Conservation (phyloP, 2,888 invertebrate genomes). For the Onthophagus sagittarius region DNA sequence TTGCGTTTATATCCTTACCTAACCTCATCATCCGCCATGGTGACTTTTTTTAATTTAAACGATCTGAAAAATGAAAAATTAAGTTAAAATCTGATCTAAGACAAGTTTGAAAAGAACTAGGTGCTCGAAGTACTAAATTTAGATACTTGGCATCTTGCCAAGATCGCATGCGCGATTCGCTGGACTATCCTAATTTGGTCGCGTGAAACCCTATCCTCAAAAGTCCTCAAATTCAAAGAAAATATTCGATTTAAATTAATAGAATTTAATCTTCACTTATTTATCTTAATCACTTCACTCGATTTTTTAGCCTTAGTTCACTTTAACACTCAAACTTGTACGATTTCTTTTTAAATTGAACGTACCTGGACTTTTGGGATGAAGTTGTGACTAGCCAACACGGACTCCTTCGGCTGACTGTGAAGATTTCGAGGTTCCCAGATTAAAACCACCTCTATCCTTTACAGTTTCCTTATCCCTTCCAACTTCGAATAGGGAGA, state of each 20-base stretch:
- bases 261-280: neutral
- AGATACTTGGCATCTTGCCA: neutral
- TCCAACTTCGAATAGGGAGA: neutral
- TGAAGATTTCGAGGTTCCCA: slow-evolving; percentile 51
- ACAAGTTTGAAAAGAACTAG: slow-evolving; percentile 15
- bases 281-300: neutral
- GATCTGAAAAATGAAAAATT: slow-evolving; percentile 51
- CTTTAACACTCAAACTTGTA: neutral
- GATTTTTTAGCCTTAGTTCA: neutral
- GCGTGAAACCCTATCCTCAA: neutral
- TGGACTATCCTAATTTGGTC: slow-evolving; percentile 6
- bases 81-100: slow-evolving; percentile 12
- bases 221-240: neutral
- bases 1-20: slow-evolving; percentile 63
- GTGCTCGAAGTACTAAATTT: neutral
- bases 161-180: neutral
- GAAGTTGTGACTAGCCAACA: slow-evolving; percentile 53
- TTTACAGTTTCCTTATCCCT: slow-evolving; percentile 17
- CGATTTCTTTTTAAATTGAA: neutral
- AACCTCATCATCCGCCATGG: slow-evolving; percentile 94
- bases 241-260: neutral
- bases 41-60: slow-evolving; percentile 56
- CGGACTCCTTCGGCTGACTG: slow-evolving; percentile 60
- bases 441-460: slow-evolving; percentile 27
- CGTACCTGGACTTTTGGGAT: slow-evolving; percentile 44